Percentiles rank a stretch among this genome's conserved stretches.
phyloP scores from a whole-genome alignment of 2,113 vertebrate genomes.

The Podarcis muralis region DNA sequence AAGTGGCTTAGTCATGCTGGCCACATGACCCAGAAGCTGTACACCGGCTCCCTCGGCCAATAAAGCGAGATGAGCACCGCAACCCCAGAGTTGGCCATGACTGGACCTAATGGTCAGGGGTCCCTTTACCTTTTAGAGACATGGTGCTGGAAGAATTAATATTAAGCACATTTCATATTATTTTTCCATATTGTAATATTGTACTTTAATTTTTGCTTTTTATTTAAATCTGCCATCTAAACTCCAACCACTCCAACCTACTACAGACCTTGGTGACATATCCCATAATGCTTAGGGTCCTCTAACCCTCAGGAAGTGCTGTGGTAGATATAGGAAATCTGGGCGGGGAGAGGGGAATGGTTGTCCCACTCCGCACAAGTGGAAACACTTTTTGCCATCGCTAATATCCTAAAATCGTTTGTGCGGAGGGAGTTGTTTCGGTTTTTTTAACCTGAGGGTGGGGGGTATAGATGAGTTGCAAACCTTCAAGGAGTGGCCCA shows the following conservation, averaged over 20 bases:
- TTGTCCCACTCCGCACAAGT: background rate
- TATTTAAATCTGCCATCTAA: too few species aligned
- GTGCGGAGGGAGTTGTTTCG: too few species aligned
- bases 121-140: background rate
- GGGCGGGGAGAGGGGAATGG: background rate
- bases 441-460: too few species aligned
- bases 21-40: too few species aligned
- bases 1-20: too few species aligned
- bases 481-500: too few species aligned
- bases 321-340: background rate
- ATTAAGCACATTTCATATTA: background rate
- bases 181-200: background rate
- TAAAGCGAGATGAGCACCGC: too few species aligned
- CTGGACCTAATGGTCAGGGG: too few species aligned
- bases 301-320: background rate
- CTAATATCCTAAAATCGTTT: background rate
- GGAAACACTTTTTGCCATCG: background rate
- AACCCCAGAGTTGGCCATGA: too few species aligned
- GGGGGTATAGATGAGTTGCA: background rate
- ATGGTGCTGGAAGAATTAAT: background rate
- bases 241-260: background rate
- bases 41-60: too few species aligned
- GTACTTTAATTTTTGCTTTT: too few species aligned
- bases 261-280: too few species aligned
- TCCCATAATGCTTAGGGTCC: background rate